Conservation (phyloP, 2,797 vertebrate species). For the Kryptopterus vitreolus region DNA sequence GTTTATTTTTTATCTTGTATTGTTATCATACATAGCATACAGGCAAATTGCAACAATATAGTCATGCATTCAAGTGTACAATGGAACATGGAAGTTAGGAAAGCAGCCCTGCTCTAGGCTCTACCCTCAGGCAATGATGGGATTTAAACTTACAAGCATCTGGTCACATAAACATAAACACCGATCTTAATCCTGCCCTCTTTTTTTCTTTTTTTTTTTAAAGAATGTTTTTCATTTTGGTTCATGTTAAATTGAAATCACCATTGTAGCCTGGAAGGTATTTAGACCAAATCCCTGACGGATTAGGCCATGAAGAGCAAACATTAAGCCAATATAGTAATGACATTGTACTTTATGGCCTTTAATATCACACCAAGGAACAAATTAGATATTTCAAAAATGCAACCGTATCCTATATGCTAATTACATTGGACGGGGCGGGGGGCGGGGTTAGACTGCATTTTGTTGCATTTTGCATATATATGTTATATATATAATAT, state of each 20-base stretch:
- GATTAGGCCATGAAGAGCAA: neutral
- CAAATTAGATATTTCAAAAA: neutral
- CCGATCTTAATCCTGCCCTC: neutral
- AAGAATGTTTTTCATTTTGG: neutral
- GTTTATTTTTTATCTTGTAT: neutral
- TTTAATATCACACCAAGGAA: slow-evolving; percentile 12
- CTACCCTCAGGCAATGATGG: neutral
- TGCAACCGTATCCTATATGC: neutral
- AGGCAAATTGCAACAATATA: neutral
- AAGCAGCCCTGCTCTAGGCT: neutral
- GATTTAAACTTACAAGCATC: neutral
- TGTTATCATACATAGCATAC: neutral
- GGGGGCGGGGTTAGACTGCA: too few species aligned
- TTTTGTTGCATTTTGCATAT: neutral
- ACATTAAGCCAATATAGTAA: slow-evolving; percentile 6
- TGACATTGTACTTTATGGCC: slow-evolving; percentile 1
- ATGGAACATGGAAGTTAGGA: neutral
- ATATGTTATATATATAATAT: neutral
- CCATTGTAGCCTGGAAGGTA: neutral
- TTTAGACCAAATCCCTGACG: slow-evolving; percentile 3
- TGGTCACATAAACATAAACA: neutral
- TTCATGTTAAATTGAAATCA: slow-evolving; percentile 1
- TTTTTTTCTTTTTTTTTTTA: neutral
- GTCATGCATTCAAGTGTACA: neutral
- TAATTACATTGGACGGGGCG: too few species aligned